Evolutionary conservation across 2,113 vertebrate genomes (phyloP), one percentile per base, ranked within the genome.

Genomic region (Myrmophylax atrothorax): DNA sequence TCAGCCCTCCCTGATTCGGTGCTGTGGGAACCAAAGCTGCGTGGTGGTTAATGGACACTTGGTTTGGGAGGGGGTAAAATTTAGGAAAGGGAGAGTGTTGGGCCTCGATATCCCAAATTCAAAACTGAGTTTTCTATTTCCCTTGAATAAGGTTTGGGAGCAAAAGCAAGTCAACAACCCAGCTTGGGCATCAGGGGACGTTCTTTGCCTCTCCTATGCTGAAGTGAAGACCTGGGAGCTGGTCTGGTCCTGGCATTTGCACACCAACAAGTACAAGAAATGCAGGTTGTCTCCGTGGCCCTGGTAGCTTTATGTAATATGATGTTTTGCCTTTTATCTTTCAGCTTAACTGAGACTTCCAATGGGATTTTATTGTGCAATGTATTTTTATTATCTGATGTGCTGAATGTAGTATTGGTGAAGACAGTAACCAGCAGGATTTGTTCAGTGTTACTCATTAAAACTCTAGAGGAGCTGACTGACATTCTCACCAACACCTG

Each of bases 131-230:
- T 22, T 37, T 81, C 58, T 82, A 2, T 83, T 91, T 97, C n/a
- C 90, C 50, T 93, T 72, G 38, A 16, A 97, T 96, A 96, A 99
- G 99, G 93, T 99, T 99, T 96, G 98, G 98, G 81, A 99, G 98
- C 97, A 99, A 99, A 97, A 99, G 98, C 97, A 99, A 99, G 93
- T 98, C 99, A 9, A 81, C 98, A 5, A 98, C 97, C 7, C 98
- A 93, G 44, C 95, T 99, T 82, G 94, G 97, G 87, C 98, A 98
- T 55, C 98, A 98, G 90, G 98, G 99, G 64, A 99, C 98, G 81
- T 99, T 99, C 97, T 99, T 99, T 96, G 97, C 99, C 53, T 99
- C 99, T 83, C 99, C 99, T 4, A 91, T 98, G 89, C 98, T 99
- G 79, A 99, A 99, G 88, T 99, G 88, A 97, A 81, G 88, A 13